Percentiles rank a stretch among this genome's conserved stretches.
phyloP scores from a whole-genome alignment of 2,888 invertebrate species.

The Dorcus hopei region DNA sequence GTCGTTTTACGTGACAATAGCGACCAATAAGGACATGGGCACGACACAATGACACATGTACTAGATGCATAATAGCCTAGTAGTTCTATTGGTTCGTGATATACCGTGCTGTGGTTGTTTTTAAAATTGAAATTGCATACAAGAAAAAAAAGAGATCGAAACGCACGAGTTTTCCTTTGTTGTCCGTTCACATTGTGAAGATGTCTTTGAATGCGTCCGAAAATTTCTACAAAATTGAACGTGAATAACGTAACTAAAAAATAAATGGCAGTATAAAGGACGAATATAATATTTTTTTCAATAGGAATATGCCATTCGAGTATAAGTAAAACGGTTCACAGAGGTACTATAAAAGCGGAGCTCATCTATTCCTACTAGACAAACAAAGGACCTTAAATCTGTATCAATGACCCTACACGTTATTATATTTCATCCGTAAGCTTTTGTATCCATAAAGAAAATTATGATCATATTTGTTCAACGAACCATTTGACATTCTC shows the following conservation, averaged over 20 bases:
- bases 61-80: background rate
- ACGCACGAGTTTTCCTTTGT: too few relatives aligned
- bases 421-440: background rate
- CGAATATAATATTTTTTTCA: conserved; percentile 7
- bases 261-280: conserved; percentile 19
- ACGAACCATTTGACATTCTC: conserved; percentile 10
- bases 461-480: conserved; percentile 19
- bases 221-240: conserved; percentile 14
- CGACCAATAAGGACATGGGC: conserved; percentile 37
- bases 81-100: too few relatives aligned
- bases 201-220: background rate
- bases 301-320: conserved; percentile 2
- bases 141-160: too few relatives aligned
- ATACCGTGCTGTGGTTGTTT: too few relatives aligned
- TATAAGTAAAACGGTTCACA: conserved; percentile 1
- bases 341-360: background rate
- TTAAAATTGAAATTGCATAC: too few relatives aligned
- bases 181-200: too few relatives aligned
- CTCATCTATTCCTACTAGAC: background rate
- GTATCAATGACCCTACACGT: conserved; percentile 10
- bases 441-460: conserved; percentile 7
- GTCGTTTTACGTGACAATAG: conserved; percentile 40
- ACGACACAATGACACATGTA: conserved; percentile 32
- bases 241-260: conserved; percentile 16
- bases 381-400: conserved; percentile 8